Evolutionary conservation across 2,888 invertebrate genomes (phyloP).

Genomic region (Dolichomitus sp.): DNA sequence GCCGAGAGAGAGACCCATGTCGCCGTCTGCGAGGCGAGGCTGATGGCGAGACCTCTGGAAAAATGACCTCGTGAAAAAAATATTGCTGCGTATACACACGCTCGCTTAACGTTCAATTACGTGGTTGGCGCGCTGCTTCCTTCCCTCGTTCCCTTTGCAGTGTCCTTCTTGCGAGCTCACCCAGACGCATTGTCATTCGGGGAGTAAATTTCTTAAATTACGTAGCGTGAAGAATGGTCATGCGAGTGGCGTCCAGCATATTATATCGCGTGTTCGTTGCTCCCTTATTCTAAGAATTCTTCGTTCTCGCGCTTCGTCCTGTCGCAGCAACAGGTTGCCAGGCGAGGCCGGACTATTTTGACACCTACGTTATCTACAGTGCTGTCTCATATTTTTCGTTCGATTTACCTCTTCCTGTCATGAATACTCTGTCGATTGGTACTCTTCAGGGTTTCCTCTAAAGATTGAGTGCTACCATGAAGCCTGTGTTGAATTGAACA

Average conservation of each 20-base stretch:
- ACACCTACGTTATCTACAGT: constrained; percentile 36
- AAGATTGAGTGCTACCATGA: not conserved
- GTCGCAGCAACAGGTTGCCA: constrained; percentile 73
- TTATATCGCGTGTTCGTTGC: constrained; percentile 18
- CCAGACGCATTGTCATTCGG: constrained; percentile 63
- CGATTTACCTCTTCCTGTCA: constrained; percentile 16
- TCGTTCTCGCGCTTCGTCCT: constrained; percentile 70
- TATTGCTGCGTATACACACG: constrained; percentile 52
- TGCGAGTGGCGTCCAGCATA: constrained; percentile 54
- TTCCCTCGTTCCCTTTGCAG: constrained; percentile 37
- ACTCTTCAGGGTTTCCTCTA: not conserved
- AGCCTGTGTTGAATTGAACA: not conserved
- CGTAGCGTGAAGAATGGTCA: constrained; percentile 68
- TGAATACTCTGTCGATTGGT: not conserved
- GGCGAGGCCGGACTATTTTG: constrained; percentile 39
- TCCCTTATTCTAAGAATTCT: constrained; percentile 56
- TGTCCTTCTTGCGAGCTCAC: constrained; percentile 36
- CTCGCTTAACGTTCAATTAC: constrained; percentile 67
- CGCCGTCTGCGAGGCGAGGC: constrained; percentile 27
- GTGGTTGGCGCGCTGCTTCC: constrained; percentile 55
- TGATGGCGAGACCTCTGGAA: constrained; percentile 36
- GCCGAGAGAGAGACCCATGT: constrained; percentile 18
- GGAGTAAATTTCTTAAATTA: constrained; percentile 67
- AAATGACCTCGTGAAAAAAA: constrained; percentile 52
- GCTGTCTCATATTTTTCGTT: constrained; percentile 24